Evolutionary conservation across 2,113 vertebrate genomes (phyloP), one percentile per base, ranked within the genome.

Genomic region (Gymnarchus niloticus): DNA sequence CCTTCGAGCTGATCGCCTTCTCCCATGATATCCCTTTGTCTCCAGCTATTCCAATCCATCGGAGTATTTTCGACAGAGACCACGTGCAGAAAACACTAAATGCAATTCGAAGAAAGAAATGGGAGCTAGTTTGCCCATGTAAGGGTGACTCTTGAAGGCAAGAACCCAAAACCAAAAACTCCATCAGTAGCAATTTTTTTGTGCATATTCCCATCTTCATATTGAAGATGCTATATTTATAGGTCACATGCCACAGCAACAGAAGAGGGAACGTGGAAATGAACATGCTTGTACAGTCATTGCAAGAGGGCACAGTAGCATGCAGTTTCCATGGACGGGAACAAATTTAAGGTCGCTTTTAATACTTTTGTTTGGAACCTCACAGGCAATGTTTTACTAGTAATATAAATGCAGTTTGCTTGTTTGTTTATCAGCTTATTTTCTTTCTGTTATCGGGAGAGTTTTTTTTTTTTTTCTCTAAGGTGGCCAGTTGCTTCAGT

Each of bases 221-320:
- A 99, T 99, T 99, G 98, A 99, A 99, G 98, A 95, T 96, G 95
- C 91, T 94, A 96, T 97, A 97, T 94, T 91, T 92, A 94, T 96
- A 93, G 89, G 91, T 89, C 92, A 93, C 90, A 88, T 90, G 89
- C 90, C 89, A 84, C 85, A 88, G 88, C 90, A 86, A 80, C 87
- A 87, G 88, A 87, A 87, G 84, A 56, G 17, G 76, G 8, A 56
- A 85, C 69, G 46, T 14, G 41, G 81, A 90, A 88, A 86, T 87
- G 87, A 87, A 88, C 88, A 91, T 85, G 69, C 85, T 88, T 25
- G 84, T 88, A 86, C 82, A 86, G 77, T 87, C 52, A 84, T 80
- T 83, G 7, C 19, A 86, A 78, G 85, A 88, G 61, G 25, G 85
- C 89, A 86, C 90, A 91, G 86, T 77, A 86, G 48, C 51, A n/a